Conservation (phyloP, 2,888 invertebrate genomes). For the Atrina japonica region DNA sequence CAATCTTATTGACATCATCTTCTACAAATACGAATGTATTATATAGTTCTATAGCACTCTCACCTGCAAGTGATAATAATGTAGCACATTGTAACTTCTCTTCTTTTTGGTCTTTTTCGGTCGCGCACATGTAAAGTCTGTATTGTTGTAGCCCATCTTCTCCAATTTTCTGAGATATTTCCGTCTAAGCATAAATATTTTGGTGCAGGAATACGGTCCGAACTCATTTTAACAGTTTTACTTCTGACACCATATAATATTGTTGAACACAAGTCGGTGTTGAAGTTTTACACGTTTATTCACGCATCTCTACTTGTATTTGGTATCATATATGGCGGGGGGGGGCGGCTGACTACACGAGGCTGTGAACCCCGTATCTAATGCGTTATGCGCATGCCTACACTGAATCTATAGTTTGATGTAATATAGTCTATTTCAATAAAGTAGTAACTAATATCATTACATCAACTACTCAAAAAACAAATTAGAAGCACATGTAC, state of each 20-base stretch:
- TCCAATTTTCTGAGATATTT: constrained; percentile 19
- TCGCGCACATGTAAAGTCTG: constrained; percentile 7
- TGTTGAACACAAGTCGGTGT: too few species aligned
- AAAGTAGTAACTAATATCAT: too few species aligned
- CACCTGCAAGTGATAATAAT: background rate
- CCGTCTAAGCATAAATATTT: constrained; percentile 2
- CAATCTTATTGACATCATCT: constrained; percentile 19
- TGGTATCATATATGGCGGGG: too few species aligned
- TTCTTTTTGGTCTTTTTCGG: constrained; percentile 9
- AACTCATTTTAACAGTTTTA: background rate
- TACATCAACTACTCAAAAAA: too few species aligned
- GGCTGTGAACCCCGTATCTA: too few species aligned
- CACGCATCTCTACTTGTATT: too few species aligned
- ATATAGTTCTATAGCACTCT: constrained; percentile 6
- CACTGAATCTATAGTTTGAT: too few species aligned
- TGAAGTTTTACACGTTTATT: too few species aligned
- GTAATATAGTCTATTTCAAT: too few species aligned
- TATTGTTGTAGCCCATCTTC: constrained; percentile 11
- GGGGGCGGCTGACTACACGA: too few species aligned
- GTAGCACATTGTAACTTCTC: background rate
- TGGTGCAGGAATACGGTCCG: background rate
- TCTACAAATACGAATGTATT: constrained; percentile 14
- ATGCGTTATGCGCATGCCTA: too few species aligned
- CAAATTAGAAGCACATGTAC: too few species aligned
- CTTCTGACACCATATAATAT: constrained; percentile 28